A percentile compares a stretch with the other conserved stretches of the same genome.
These are phyloP conservation scores for Leptoteleia sp. DNA, from an alignment of 1,140 invertebrate species.

Conservation along the genomic window DNA sequence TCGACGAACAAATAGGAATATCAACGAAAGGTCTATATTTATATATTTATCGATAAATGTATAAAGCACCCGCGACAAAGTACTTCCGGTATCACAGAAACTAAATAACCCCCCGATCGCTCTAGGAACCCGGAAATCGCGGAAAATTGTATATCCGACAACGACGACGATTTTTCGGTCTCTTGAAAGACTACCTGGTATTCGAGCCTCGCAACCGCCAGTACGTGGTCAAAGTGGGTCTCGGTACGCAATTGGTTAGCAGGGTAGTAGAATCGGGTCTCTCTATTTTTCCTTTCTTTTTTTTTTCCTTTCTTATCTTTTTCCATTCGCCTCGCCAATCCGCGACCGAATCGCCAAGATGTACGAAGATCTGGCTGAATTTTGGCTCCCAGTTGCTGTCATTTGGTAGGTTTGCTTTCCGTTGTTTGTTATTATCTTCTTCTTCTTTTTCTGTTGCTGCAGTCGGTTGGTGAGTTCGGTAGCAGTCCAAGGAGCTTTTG, in stretches of 20 bases:
- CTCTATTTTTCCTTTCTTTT: not conserved
- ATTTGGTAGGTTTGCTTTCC: not conserved
- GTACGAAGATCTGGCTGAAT: slow-evolving; percentile 8
- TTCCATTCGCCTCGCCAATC: not conserved
- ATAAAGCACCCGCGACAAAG: slow-evolving; percentile 41
- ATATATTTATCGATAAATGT: slow-evolving; percentile 32
- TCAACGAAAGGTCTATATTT: slow-evolving; percentile 31
- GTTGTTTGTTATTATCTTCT: not conserved
- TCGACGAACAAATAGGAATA: slow-evolving; percentile 36
- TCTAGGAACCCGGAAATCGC: slow-evolving; percentile 42
- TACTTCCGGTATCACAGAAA: slow-evolving; percentile 58
- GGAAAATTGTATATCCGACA: slow-evolving; percentile 45
- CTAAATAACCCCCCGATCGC: slow-evolving; percentile 41
- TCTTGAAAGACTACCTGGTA: slow-evolving; percentile 1
- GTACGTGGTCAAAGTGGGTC: not conserved
- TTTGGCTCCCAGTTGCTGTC: slow-evolving; percentile 5
- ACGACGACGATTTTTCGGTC: slow-evolving; percentile 32
- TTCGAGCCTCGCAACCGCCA: slow-evolving; percentile 32
- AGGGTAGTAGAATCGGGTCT: slow-evolving; percentile 8
- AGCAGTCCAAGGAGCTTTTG: slow-evolving; percentile 66
- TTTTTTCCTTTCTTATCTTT: not conserved
- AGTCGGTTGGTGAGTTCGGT: slow-evolving; percentile 12
- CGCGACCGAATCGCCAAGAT: slow-evolving; percentile 9
- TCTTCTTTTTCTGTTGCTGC: no score
- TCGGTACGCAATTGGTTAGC: slow-evolving; percentile 32